A percentile compares a stretch with the other conserved stretches of the same genome.
Evolutionary conservation across 2,888 invertebrate species (phyloP).

Genomic region (Brenthis daphne): DNA sequence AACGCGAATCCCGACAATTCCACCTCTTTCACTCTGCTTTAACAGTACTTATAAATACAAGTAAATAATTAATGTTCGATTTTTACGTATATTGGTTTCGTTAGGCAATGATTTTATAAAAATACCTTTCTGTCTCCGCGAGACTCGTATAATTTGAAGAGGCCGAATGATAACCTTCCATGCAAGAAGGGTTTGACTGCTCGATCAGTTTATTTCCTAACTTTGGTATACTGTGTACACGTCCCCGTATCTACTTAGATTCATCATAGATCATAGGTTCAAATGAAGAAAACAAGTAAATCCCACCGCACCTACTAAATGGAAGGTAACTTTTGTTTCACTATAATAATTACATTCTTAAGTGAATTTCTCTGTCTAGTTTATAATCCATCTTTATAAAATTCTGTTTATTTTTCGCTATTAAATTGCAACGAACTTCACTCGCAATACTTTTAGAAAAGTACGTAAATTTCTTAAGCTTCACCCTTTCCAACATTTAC

Average conservation of each 20-base stretch:
- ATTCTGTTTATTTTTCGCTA: conserved; percentile 52
- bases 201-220: conserved; percentile 70
- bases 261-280: conserved; percentile 57
- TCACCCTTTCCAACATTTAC: conserved; percentile 73
- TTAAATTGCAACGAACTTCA: conserved; percentile 59
- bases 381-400: conserved; percentile 39
- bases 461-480: conserved; percentile 70
- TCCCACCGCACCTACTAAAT: conserved; percentile 58
- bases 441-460: conserved; percentile 60
- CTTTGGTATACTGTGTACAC: conserved; percentile 81
- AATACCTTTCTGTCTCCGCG: conserved; percentile 65
- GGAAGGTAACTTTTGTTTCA: conserved; percentile 77
- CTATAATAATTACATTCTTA: conserved; percentile 61
- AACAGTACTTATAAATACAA: conserved; percentile 67
- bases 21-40: conserved; percentile 58
- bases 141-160: conserved; percentile 49
- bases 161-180: conserved; percentile 42
- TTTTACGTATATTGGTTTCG: conserved; percentile 80
- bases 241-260: conserved; percentile 56
- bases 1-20: conserved; percentile 73
- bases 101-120: conserved; percentile 81
- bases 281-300: conserved; percentile 54
- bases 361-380: conserved; percentile 54
- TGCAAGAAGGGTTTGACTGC: conserved; percentile 29
- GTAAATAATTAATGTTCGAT: conserved; percentile 74